A percentile compares a stretch with the other conserved stretches of the same genome.
Evolutionary conservation across 2,888 invertebrate species (phyloP).

Genomic region (Caenorhabditis plicata): DNA sequence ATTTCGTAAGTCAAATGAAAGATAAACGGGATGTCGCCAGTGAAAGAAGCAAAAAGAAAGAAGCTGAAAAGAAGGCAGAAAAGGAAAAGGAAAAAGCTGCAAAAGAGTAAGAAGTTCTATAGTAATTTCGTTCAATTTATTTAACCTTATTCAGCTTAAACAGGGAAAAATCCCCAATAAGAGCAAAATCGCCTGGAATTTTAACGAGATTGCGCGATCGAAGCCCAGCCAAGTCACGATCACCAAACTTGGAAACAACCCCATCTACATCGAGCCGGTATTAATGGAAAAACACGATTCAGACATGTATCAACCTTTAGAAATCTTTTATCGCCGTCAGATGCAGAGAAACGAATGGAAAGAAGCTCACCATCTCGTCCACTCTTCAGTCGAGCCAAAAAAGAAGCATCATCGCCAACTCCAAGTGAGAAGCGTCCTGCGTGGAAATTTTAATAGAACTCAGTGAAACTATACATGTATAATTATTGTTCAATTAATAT

Average conservation of each 20-base stretch:
- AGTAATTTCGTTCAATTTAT: neutral
- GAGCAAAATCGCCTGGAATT: constrained; percentile 55
- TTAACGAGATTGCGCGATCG: constrained; percentile 55
- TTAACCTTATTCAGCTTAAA: constrained; percentile 23
- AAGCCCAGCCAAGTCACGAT: constrained; percentile 55
- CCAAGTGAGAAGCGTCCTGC: constrained; percentile 56
- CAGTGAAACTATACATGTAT: constrained; percentile 5
- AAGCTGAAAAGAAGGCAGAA: constrained; percentile 47
- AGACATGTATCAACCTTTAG: constrained; percentile 32
- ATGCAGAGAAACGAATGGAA: constrained; percentile 50
- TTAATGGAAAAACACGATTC: constrained; percentile 3
- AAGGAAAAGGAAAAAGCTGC: constrained; percentile 48
- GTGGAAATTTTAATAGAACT: constrained; percentile 56
- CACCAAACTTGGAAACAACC: constrained; percentile 45
- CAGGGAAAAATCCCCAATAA: constrained; percentile 44
- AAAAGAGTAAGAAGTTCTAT: constrained; percentile 26
- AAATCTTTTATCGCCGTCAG: constrained; percentile 54
- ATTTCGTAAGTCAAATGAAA: constrained; percentile 50
- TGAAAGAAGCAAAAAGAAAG: constrained; percentile 41
- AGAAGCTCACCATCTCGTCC: constrained; percentile 54
- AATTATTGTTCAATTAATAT: constrained; percentile 5
- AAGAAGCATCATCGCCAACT: constrained; percentile 42
- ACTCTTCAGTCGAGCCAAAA: constrained; percentile 47
- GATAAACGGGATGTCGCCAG: constrained; percentile 41
- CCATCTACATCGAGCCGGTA: constrained; percentile 48